Conservation (phyloP, 1,140 invertebrate species). For the Chrysopa pallens region DNA sequence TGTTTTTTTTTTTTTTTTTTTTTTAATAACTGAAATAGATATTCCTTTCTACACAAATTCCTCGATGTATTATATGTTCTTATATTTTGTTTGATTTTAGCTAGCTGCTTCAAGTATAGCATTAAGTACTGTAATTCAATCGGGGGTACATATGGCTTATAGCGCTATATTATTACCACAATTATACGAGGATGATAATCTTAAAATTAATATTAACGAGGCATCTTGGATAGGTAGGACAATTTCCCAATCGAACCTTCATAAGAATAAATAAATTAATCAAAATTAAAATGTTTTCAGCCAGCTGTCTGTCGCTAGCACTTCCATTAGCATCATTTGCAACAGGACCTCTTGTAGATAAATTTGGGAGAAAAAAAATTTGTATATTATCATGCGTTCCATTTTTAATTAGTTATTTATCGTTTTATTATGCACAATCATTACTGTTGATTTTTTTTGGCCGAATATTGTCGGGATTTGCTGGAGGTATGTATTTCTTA, state of each 20-base stretch:
- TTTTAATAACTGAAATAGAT: no score
- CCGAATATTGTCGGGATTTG: constrained; percentile 29
- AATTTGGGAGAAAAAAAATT: constrained; percentile 36
- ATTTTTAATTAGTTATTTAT: constrained; percentile 35
- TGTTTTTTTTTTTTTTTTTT: no score
- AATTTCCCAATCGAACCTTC: no score
- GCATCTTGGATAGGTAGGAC: constrained; percentile 31
- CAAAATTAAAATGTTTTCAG: constrained; percentile 25
- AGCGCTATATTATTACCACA: constrained; percentile 29
- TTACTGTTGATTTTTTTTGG: constrained; percentile 26
- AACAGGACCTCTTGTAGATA: constrained; percentile 40
- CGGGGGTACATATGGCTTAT: constrained; percentile 32
- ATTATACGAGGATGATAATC: constrained; percentile 16
- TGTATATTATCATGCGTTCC: constrained; percentile 33
- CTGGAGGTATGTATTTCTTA: constrained; percentile 20
- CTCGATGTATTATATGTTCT: no score
- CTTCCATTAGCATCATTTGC: constrained; percentile 30
- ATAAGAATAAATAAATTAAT: no score
- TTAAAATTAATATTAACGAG: constrained; percentile 15
- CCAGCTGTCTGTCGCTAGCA: constrained; percentile 32
- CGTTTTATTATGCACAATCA: constrained; percentile 23
- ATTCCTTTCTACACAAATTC: no score
- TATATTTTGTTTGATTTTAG: constrained; percentile 10
- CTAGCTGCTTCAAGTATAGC: constrained; percentile 24
- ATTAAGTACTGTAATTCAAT: constrained; percentile 27